Evolutionary conservation across 1,140 invertebrate species (phyloP).

Genomic region (Melanaphis sacchari): DNA sequence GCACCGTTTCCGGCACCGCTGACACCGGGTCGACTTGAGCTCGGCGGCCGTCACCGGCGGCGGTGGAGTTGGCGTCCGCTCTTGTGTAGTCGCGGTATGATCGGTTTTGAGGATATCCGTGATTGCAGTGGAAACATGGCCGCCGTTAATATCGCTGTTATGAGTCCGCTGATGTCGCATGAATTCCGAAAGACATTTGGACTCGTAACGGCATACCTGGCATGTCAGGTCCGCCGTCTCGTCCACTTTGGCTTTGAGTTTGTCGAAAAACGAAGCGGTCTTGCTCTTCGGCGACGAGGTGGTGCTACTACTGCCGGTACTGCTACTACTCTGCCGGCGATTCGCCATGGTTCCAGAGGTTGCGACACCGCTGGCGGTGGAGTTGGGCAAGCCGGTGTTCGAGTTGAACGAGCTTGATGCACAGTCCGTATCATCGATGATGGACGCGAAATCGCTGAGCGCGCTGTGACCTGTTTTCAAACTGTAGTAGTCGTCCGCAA

Average conservation of each 20-base stretch:
- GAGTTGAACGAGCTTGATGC: constrained; percentile 60
- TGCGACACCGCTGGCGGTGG: constrained; percentile 55
- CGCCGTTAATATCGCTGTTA: constrained; percentile 63
- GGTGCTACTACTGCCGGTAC: not conserved
- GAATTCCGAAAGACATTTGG: constrained; percentile 84
- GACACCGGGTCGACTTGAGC: constrained; percentile 69
- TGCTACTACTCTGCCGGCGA: not conserved
- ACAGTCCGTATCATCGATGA: constrained; percentile 65
- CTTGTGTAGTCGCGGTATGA: constrained; percentile 60
- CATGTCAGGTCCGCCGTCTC: constrained; percentile 70
- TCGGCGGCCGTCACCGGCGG: constrained; percentile 63
- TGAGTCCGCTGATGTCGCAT: constrained; percentile 73
- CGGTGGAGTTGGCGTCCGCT: constrained; percentile 61
- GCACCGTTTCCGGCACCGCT: constrained; percentile 82
- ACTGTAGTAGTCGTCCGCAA: not conserved
- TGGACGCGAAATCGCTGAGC: constrained; percentile 66
- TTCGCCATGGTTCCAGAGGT: constrained; percentile 58
- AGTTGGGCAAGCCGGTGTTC: constrained; percentile 50
- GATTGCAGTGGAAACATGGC: constrained; percentile 62
- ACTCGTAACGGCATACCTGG: constrained; percentile 77
- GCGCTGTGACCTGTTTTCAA: constrained; percentile 62
- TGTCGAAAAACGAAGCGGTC: constrained; percentile 80
- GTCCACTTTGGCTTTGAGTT: constrained; percentile 76
- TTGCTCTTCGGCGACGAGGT: constrained; percentile 28
- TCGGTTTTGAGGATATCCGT: constrained; percentile 63